Evolutionary conservation across 2,888 invertebrate species (phyloP).

Genomic region (Acleris cristana): DNA sequence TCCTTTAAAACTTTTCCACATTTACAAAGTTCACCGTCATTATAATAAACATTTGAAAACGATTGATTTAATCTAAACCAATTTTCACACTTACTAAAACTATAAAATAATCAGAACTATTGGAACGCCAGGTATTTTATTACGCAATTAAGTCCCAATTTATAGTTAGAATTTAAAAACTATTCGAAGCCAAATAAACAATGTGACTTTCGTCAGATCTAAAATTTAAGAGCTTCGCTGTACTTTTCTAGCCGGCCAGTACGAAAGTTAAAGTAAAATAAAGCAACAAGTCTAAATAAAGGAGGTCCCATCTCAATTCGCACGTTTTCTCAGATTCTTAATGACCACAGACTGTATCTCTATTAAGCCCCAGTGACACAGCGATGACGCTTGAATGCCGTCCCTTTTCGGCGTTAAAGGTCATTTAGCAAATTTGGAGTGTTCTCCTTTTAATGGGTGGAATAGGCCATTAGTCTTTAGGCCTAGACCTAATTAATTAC

Average conservation of each 20-base stretch:
- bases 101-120: too few species aligned
- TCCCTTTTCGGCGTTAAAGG: slow-evolving; percentile 30
- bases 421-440: slow-evolving; percentile 28
- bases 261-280: neutral
- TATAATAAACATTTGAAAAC: too few species aligned
- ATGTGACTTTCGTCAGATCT: too few species aligned
- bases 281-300: slow-evolving; percentile 27
- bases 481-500: slow-evolving; percentile 31
- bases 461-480: slow-evolving; percentile 30
- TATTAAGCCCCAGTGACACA: slow-evolving; percentile 21
- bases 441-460: slow-evolving; percentile 33
- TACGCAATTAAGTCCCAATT: too few species aligned
- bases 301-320: neutral
- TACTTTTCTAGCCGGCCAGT: neutral
- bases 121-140: too few species aligned
- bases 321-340: slow-evolving; percentile 19
- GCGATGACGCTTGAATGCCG: slow-evolving; percentile 17
- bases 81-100: too few species aligned
- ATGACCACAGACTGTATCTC: slow-evolving; percentile 9
- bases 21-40: too few species aligned
- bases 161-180: too few species aligned
- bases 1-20: too few species aligned
- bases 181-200: too few species aligned
- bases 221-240: too few species aligned
- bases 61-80: too few species aligned